These are phyloP conservation scores for Drosophila prosaltans DNA, from an alignment of 1,140 invertebrate species.

Conservation along the genomic window DNA sequence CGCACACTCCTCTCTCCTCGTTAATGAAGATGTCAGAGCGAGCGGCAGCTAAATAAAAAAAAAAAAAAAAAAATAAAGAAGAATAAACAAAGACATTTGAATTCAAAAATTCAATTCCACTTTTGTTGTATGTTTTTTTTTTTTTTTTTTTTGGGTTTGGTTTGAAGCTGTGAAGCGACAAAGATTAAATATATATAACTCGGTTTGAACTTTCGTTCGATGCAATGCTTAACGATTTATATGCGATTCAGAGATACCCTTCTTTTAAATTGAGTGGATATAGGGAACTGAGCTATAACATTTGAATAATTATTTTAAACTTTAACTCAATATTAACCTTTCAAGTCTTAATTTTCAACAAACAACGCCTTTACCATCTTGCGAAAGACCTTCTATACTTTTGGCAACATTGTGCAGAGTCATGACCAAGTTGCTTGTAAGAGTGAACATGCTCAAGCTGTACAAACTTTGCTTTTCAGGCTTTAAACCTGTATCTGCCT, in stretches of 20 bases:
- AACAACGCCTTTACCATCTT: too few relatives aligned
- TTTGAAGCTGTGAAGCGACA: slow-evolving; percentile 64
- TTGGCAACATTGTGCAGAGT: too few relatives aligned
- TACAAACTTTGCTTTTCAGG: slow-evolving; percentile 15
- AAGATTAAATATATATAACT: slow-evolving; percentile 73
- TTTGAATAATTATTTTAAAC: too few relatives aligned
- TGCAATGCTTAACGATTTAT: slow-evolving; percentile 26
- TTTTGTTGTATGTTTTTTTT: slow-evolving; percentile 39
- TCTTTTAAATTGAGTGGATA: not conserved
- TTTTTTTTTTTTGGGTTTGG: slow-evolving; percentile 19
- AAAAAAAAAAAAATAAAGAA: slow-evolving; percentile 39
- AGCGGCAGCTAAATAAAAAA: slow-evolving; percentile 35
- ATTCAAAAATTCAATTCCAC: slow-evolving; percentile 72
- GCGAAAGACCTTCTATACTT: too few relatives aligned
- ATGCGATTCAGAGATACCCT: slow-evolving; percentile 38
- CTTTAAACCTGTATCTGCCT: slow-evolving; percentile 72
- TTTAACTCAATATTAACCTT: too few relatives aligned
- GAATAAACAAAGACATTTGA: slow-evolving; percentile 54
- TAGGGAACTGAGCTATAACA: too few relatives aligned
- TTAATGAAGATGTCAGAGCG: slow-evolving; percentile 79
- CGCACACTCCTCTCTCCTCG: slow-evolving; percentile 63
- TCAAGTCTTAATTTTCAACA: too few relatives aligned
- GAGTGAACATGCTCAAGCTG: slow-evolving; percentile 23
- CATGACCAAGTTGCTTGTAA: not conserved
- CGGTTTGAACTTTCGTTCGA: slow-evolving; percentile 10